Evolutionary conservation across 2,888 invertebrate genomes (phyloP), one percentile per base, ranked within the genome.

Genomic region (Nomada hirtipes): DNA sequence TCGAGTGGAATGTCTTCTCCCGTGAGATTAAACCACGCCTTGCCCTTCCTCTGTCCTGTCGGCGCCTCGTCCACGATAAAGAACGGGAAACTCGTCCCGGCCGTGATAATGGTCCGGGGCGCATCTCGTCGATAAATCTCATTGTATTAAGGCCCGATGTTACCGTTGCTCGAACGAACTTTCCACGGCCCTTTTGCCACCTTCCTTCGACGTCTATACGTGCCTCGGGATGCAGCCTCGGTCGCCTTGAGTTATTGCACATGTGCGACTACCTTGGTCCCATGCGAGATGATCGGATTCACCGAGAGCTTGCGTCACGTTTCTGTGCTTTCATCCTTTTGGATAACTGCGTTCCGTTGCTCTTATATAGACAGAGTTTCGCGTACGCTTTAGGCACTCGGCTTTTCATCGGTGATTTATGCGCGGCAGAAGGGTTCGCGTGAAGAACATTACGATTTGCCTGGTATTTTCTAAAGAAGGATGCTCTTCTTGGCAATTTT

Each of bases 91-190:
- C 81, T 81, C 80, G 88, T 78, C 83, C 61, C 72, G 13, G 77
- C 82, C 65, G 86, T 80, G 88, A 88, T 88, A 88, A 88, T 88
- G 82, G 85, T 69, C 64, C 77, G 52, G 36, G 36, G 53, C 82
- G 86, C 85, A 82, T 88, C 86, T 80, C 85, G 68, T 75, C 88
- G 85, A 88, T 88, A 88, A 88, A 88, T 88, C 88, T 88, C 86
- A 82, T 88, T 86, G 86, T 83, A 88, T 82, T 82, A 82, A 82
- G 68, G 76, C 78, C 75, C 69, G 64, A 67, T 77, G 55, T 71
- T 71, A 65, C 60, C 77, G 64, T 74, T 53, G 64, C 71, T 52
- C 71, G 44, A 13, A 52, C 61, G 11, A 44, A 69, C 70, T 53
- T 59, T 52, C 74, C 53, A 76, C 75, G 42, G n/a, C n/a, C 60